These are phyloP conservation scores for Embiotoca jacksoni DNA, from an alignment of 2,113 vertebrate genomes.

Conservation along the genomic window DNA sequence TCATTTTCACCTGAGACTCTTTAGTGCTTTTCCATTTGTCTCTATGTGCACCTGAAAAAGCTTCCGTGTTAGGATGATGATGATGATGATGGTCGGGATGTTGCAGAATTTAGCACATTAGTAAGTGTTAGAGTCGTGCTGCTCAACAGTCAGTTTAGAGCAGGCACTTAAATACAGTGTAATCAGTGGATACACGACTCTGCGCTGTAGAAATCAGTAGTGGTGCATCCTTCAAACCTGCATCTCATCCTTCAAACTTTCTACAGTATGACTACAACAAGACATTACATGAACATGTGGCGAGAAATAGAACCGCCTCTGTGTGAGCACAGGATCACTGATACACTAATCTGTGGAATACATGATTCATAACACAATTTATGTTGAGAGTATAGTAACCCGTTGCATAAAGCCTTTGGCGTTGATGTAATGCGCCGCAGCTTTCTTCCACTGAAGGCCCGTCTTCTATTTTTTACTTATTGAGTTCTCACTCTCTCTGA, in stretches of 20 bases:
- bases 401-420: slow-evolving; percentile 12
- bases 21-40: neutral
- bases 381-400: slow-evolving; percentile 13
- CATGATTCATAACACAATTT: slow-evolving; percentile 23
- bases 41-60: slow-evolving; percentile 1
- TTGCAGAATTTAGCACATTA: slow-evolving; percentile 25
- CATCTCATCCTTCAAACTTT: too few species aligned
- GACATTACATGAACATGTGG: neutral
- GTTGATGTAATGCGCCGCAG: slow-evolving; percentile 3
- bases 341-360: slow-evolving; percentile 12
- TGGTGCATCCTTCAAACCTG: too few species aligned
- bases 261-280: neutral
- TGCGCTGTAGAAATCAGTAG: too few species aligned
- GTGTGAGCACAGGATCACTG: neutral
- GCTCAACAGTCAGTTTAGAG: neutral
- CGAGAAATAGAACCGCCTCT: slow-evolving; percentile 2
- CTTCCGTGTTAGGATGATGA: slow-evolving; percentile 31
- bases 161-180: too few species aligned
- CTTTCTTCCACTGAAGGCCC: neutral
- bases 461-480: neutral
- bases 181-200: too few species aligned
- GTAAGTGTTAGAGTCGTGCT: slow-evolving; percentile 2
- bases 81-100: slow-evolving; percentile 17
- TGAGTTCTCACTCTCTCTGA: slow-evolving; percentile 20
- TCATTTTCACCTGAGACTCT: slow-evolving; percentile 1